phyloP scores from a whole-genome alignment of 2,113 vertebrate genomes.

The Plecotus auritus region DNA sequence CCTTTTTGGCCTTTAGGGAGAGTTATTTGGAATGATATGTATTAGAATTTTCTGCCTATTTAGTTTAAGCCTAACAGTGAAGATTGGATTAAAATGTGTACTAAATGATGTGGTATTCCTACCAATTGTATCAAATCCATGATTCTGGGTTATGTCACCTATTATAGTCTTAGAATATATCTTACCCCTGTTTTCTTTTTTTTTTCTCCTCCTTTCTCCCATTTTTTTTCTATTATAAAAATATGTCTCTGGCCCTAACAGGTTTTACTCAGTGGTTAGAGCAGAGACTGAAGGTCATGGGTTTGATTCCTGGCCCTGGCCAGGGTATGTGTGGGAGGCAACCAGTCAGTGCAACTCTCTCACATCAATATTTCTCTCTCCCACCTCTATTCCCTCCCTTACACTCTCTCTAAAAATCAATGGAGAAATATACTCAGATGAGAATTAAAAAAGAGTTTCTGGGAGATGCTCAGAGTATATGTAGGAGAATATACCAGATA shows the following conservation, averaged over 20 bases:
- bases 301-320: no score
- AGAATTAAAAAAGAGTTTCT: neutral
- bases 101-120: neutral
- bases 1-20: constrained; percentile 42
- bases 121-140: neutral
- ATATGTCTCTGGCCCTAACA: no score
- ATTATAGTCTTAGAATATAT: neutral
- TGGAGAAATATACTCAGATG: no score
- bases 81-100: neutral
- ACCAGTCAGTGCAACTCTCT: no score
- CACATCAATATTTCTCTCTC: no score
- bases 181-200: neutral
- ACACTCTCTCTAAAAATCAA: no score
- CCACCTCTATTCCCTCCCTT: no score
- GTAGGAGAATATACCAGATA: neutral
- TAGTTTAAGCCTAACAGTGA: constrained; percentile 42
- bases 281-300: no score
- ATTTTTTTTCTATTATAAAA: neutral
- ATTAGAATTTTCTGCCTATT: constrained; percentile 39
- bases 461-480: neutral
- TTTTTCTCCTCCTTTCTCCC: rapidly evolving
- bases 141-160: neutral
- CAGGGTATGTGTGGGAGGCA: no score
- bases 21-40: neutral
- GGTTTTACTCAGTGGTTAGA: no score